phyloP scores from a whole-genome alignment of 2,797 vertebrate genomes.

The Melopsittacus undulatus region DNA sequence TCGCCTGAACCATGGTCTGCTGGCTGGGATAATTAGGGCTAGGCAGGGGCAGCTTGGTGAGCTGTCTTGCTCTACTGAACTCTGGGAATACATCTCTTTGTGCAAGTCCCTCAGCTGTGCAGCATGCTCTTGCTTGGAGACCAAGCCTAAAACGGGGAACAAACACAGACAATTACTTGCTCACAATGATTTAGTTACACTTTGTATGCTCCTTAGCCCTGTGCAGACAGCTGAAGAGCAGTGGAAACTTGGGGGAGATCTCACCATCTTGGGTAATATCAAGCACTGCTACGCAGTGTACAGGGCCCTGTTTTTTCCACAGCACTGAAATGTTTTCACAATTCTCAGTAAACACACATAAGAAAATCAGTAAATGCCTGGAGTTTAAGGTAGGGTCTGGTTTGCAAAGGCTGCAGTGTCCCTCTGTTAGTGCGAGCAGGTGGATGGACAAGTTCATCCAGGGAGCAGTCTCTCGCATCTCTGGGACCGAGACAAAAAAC shows the following conservation, averaged over 20 bases:
- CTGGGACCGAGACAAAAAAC: neutral
- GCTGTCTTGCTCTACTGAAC: neutral
- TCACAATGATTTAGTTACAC: neutral
- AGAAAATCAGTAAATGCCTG: neutral
- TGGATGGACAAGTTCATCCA: neutral
- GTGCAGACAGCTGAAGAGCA: neutral
- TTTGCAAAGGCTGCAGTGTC: neutral
- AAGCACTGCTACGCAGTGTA: neutral
- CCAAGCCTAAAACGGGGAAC: neutral
- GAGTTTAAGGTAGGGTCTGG: neutral
- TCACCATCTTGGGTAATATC: neutral
- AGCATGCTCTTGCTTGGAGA: neutral
- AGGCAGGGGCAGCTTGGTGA: neutral
- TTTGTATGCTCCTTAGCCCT: neutral
- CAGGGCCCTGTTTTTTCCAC: neutral
- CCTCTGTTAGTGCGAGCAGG: neutral
- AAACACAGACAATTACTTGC: neutral
- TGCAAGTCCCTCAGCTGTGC: neutral
- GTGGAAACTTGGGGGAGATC: neutral
- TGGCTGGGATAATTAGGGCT: neutral
- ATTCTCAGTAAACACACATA: neutral
- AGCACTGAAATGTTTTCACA: neutral
- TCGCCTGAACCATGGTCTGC: neutral
- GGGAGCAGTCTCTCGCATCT: neutral
- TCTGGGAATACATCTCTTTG: neutral